These are phyloP conservation scores for Hepsetus odoe DNA, from an alignment of 2,113 vertebrate genomes.

Conservation along the genomic window DNA sequence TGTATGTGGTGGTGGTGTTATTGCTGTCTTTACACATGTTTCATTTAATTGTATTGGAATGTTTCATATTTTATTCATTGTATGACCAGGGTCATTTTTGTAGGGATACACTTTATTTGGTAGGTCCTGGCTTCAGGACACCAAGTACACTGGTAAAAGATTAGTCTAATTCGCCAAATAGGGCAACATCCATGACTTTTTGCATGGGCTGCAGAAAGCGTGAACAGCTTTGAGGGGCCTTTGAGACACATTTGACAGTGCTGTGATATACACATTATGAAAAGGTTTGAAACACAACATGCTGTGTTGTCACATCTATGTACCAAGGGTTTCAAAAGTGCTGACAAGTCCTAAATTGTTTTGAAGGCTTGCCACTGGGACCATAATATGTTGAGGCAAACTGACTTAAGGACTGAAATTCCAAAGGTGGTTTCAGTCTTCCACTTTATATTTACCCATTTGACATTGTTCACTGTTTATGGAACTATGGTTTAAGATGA, in stretches of 20 bases:
- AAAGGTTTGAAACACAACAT: background rate
- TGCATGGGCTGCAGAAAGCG: background rate
- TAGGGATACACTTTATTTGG: too few species aligned
- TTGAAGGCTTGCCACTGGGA: background rate
- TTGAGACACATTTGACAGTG: background rate
- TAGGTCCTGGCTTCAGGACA: too few species aligned
- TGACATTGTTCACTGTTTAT: background rate
- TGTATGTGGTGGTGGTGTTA: too few species aligned
- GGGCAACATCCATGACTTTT: background rate
- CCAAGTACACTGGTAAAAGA: too few species aligned
- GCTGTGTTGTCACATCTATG: slow-evolving; percentile 2
- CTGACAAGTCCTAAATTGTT: background rate
- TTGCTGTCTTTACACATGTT: too few species aligned
- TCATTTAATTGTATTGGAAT: too few species aligned
- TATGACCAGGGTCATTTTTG: too few species aligned
- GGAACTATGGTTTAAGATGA: background rate
- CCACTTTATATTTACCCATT: background rate
- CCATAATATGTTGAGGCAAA: background rate
- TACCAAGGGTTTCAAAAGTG: background rate
- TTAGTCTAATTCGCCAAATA: too few species aligned
- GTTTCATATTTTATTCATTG: too few species aligned
- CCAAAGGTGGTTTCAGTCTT: background rate
- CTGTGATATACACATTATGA: slow-evolving; percentile 7
- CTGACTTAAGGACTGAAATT: background rate
- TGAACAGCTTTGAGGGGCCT: background rate